Evolutionary conservation across 1,140 invertebrate genomes (phyloP).

Genomic region (Temnothorax nylanderi): DNA sequence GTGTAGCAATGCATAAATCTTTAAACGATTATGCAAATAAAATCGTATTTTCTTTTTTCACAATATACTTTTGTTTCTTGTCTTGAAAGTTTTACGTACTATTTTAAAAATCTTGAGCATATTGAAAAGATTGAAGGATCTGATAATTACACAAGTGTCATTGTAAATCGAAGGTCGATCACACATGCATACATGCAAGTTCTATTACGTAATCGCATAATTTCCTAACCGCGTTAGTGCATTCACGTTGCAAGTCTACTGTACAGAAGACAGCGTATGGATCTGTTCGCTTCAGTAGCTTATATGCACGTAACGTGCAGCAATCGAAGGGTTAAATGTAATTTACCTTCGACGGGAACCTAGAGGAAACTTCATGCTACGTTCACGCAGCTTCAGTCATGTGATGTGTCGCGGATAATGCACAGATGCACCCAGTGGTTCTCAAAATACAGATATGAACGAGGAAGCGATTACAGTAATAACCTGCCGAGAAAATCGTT

Average conservation of each 20-base stretch:
- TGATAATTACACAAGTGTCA: background rate
- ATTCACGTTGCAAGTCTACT: conserved; percentile 36
- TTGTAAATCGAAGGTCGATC: conserved; percentile 29
- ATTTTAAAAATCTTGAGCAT: background rate
- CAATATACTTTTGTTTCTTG: background rate
- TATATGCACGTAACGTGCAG: conserved; percentile 46
- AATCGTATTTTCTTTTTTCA: background rate
- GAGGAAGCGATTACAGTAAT: background rate
- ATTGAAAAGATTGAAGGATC: background rate
- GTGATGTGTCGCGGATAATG: conserved; percentile 16
- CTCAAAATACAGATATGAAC: background rate
- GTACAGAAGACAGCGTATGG: conserved; percentile 29
- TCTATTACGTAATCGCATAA: conserved; percentile 45
- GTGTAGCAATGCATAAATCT: background rate
- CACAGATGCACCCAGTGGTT: conserved; percentile 6
- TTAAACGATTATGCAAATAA: background rate
- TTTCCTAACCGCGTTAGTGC: conserved; percentile 32
- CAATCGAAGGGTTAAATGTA: conserved; percentile 50
- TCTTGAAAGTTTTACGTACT: background rate
- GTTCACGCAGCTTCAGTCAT: conserved; percentile 20
- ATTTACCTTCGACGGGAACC: conserved; percentile 42
- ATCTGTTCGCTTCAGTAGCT: conserved; percentile 48
- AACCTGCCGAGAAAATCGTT: background rate
- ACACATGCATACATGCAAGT: conserved; percentile 10
- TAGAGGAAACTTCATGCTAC: conserved; percentile 35